phyloP scores from a whole-genome alignment of 2,113 vertebrate species.

The Notiomystis cincta region DNA sequence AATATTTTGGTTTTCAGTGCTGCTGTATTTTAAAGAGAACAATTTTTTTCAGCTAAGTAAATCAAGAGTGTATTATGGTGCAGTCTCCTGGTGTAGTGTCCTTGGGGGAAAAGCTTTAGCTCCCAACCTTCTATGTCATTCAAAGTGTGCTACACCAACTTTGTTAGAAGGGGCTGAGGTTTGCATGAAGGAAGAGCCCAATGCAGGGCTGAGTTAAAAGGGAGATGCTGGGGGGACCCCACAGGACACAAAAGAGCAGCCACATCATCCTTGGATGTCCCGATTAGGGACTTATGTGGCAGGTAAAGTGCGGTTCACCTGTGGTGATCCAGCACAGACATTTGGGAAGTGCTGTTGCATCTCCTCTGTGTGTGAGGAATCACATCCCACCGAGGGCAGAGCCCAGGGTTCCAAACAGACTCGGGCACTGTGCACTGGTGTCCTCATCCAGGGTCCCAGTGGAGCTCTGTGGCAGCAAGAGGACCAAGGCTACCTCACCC shows the following conservation, averaged over 20 bases:
- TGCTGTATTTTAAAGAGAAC: neutral
- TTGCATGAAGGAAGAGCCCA: neutral
- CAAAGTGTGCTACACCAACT: neutral
- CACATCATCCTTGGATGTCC: neutral
- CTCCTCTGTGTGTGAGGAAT: fast-evolving
- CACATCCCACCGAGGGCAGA: fast-evolving
- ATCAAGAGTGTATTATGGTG: neutral
- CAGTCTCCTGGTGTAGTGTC: neutral
- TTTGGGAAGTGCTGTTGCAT: neutral
- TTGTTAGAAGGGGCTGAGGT: neutral
- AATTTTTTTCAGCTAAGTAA: neutral
- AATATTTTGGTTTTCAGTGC: neutral
- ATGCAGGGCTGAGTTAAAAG: neutral
- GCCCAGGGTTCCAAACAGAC: neutral
- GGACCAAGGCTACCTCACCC: neutral
- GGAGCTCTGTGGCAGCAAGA: neutral
- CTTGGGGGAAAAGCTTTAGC: neutral
- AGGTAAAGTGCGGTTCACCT: neutral
- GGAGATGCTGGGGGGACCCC: neutral
- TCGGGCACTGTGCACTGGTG: fast-evolving
- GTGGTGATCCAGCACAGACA: neutral
- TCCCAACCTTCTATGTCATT: neutral
- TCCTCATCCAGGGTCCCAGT: neutral
- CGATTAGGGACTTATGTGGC: neutral
- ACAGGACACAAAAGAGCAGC: neutral